A percentile compares a stretch with the other conserved stretches of the same genome.
phyloP scores from a whole-genome alignment of 2,888 invertebrate genomes.

The Eristalinus aeneus region DNA sequence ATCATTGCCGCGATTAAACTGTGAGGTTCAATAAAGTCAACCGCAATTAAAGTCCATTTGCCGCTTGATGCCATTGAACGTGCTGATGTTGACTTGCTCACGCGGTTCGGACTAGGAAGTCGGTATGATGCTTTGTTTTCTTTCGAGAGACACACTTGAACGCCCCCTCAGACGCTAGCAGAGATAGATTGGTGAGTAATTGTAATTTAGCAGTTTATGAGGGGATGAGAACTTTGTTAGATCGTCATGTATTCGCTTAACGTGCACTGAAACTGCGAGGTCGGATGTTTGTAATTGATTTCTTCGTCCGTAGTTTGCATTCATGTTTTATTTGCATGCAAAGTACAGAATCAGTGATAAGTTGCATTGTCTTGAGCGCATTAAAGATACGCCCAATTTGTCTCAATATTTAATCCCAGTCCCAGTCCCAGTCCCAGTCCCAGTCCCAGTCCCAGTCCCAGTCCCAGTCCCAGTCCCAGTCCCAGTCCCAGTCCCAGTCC shows the following conservation, averaged over 20 bases:
- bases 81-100: not conserved
- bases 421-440: no score
- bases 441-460: no score
- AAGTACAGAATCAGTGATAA: no score
- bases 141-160: not conserved
- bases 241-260: not conserved
- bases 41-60: not conserved
- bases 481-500: no score
- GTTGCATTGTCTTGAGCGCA: no score
- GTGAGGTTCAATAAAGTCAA: not conserved
- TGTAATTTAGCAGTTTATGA: not conserved
- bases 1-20: not conserved
- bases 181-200: not conserved
- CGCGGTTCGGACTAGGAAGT: not conserved
- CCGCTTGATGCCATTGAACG: not conserved
- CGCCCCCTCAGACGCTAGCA: not conserved
- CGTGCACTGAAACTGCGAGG: not conserved
- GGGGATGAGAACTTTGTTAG: not conserved
- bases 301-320: no score
- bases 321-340: no score
- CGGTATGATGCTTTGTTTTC: not conserved
- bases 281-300: not conserved
- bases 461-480: no score
- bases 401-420: no score
- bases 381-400: no score